These are phyloP conservation scores for Otocyon megalotis DNA, from an alignment of 2,113 vertebrate species.

Conservation along the genomic window DNA sequence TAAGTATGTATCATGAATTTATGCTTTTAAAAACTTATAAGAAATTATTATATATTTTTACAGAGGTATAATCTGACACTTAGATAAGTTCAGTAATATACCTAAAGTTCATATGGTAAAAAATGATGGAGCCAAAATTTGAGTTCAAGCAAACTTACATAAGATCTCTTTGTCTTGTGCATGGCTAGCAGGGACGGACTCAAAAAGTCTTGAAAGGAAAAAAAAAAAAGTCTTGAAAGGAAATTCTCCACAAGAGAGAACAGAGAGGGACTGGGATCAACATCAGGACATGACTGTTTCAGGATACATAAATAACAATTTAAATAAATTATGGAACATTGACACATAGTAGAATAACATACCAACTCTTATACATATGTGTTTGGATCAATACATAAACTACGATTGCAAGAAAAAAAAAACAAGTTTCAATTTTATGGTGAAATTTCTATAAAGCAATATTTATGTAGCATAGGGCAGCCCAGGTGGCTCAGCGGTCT, in stretches of 20 bases:
- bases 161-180: not conserved
- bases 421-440: not conserved
- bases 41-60: not conserved
- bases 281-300: not conserved
- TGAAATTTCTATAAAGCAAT: not conserved
- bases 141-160: not conserved
- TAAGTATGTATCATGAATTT: not conserved
- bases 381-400: not conserved
- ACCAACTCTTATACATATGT: not conserved
- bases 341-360: not conserved
- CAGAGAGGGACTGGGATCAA: not conserved
- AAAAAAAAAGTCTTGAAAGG: not conserved
- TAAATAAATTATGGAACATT: constrained; percentile 6
- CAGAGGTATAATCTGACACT: not conserved
- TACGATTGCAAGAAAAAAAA: not conserved
- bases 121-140: not conserved
- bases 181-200: not conserved
- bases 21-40: not conserved
- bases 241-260: not conserved
- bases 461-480: not conserved
- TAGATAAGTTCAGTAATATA: not conserved
- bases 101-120: not conserved
- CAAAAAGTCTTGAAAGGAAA: too few relatives aligned
- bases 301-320: not conserved
- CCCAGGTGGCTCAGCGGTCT: too few relatives aligned